Base-by-base conservation (phyloP, 30 jellyfish, hydroid and myxozoan species). In the Pelagia noctiluca region DNA sequence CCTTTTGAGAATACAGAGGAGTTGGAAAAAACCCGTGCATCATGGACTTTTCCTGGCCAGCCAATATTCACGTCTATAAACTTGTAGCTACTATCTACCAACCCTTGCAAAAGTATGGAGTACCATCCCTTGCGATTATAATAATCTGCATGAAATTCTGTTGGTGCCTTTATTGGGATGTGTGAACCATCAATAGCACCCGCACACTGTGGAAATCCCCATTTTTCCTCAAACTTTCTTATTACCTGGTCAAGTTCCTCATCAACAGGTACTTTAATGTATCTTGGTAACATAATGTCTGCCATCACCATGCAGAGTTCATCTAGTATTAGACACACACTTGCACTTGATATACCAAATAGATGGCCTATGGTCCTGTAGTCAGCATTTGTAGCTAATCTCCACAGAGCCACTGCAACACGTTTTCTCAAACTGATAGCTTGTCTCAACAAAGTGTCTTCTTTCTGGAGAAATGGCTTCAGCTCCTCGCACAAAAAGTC, bases 351-450 rank as follows among this genome's bases (percentile, higher is more conserved):
- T 60, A 60, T 60, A n/a, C n/a, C n/a, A n/a, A n/a, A n/a, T n/a
- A n/a, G n/a, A n/a, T n/a, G n/a, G n/a, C n/a, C n/a, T n/a, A n/a
- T n/a, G 34, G 85, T 48, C 35, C 74, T 36, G 52, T 74, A 74
- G 24, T 74, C 85, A 13, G 57, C 35, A 53, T 74, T 74, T 25
- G 85, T 74, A 16, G 85, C 57, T 47, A 74, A 50, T 50, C 85
- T 50, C 72, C 50, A 50, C 35, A 74, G 75, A 53, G 85, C 48
- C 49, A 74, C 85, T 5, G 74, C 73, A 38, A 74, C 74, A 21
- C 85, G 72, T 38, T 74, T 74, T 25, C 52, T 47, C 50, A 50
- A 25, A 18, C 35, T 24, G 54, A 74, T 74, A 50, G 85, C 72
- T 38, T 74, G 30, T 50, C 60, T 0, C 18, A 50, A 29, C 13